These are phyloP conservation scores for Scomberomorus guttatus DNA, from an alignment of 2,797 vertebrate species.

Conservation along the genomic window DNA sequence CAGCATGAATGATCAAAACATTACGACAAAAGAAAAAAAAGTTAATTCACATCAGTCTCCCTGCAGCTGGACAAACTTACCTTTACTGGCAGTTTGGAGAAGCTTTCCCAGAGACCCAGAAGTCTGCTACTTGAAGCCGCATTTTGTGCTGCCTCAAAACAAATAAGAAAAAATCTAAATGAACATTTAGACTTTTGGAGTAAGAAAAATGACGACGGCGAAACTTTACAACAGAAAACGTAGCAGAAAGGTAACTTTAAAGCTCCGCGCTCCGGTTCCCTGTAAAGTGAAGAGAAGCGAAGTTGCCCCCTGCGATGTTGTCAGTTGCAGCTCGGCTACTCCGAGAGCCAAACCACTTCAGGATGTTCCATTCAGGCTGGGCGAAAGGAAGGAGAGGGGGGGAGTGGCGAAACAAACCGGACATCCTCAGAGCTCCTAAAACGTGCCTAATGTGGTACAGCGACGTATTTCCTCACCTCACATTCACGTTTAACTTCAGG, in stretches of 20 bases:
- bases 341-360: slow-evolving; percentile 54
- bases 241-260: not conserved
- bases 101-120: slow-evolving; percentile 70
- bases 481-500: rapidly evolving
- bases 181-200: not conserved
- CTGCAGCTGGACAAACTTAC: slow-evolving; percentile 62
- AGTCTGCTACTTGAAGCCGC: slow-evolving; percentile 51
- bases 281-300: slow-evolving; percentile 12
- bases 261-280: not conserved
- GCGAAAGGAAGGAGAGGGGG: slow-evolving; percentile 7
- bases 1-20: slow-evolving; percentile 6
- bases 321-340: slow-evolving; percentile 53
- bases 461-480: not conserved
- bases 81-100: slow-evolving; percentile 70
- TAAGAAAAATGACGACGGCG: not conserved
- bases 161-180: slow-evolving; percentile 26
- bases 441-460: slow-evolving; percentile 8
- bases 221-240: not conserved
- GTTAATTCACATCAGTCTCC: not conserved
- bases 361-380: slow-evolving; percentile 77
- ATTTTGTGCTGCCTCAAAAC: slow-evolving; percentile 49
- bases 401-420: slow-evolving; percentile 31
- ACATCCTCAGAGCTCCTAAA: slow-evolving; percentile 44
- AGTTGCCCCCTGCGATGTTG: slow-evolving; percentile 78
- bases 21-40: not conserved